These are phyloP conservation scores for Unio pictorum DNA, from an alignment of 2,888 invertebrate species.

Conservation along the genomic window DNA sequence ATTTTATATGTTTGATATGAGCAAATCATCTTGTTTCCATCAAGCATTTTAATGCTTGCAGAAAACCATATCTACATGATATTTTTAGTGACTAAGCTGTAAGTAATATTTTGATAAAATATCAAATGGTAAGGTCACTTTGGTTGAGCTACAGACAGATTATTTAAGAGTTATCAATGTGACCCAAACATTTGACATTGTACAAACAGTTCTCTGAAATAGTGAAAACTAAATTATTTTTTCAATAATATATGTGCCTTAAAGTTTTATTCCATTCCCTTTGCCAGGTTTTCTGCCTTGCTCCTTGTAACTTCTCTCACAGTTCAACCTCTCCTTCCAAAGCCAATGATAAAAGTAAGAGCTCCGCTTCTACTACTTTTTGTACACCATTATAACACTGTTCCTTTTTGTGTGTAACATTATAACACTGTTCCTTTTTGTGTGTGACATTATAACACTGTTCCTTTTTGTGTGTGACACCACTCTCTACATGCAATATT, in stretches of 20 bases:
- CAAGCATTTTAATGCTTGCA: too few species aligned
- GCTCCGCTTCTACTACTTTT: neutral
- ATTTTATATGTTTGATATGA: too few species aligned
- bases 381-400: conserved; percentile 1
- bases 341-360: conserved; percentile 55
- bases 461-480: conserved; percentile 4
- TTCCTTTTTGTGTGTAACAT: too few species aligned
- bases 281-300: conserved; percentile 57
- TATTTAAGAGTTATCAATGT: conserved; percentile 5
- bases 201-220: too few species aligned
- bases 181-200: too few species aligned
- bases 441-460: neutral
- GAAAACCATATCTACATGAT: too few species aligned
- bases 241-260: conserved; percentile 11
- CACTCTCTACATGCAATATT: neutral
- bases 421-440: conserved; percentile 1
- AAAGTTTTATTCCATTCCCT: conserved; percentile 25
- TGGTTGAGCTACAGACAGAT: neutral
- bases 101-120: neutral
- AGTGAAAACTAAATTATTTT: neutral
- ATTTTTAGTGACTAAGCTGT: neutral
- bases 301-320: conserved; percentile 57
- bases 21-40: too few species aligned
- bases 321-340: conserved; percentile 41
- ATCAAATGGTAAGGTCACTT: neutral